Evolutionary conservation across 1,140 invertebrate genomes (phyloP), one percentile per base, ranked within the genome.

Genomic region (Leptoteleia sp.): DNA sequence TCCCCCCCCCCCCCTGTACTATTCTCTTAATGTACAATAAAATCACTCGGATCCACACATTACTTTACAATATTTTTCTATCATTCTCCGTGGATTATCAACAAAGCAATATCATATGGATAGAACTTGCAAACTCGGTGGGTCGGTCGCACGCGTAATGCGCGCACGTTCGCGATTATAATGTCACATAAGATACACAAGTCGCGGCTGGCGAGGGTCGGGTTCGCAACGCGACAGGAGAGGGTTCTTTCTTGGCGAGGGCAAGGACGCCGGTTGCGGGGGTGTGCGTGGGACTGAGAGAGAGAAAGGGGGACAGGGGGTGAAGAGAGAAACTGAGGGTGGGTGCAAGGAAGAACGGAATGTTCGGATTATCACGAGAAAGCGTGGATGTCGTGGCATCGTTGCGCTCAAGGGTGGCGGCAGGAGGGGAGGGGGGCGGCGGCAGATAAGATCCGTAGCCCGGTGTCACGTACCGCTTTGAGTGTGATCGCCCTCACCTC

Each of bases 401-500:
- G 35, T 40, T n/a, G 50, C 40, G 47, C 40, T 45, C 38, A 48
- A 43, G 72, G 80, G 79, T 65, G 70, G 59, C 70, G 62, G 76
- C 62, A 84, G 82, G 82, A 71, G 81, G 79, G 70, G 72, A 45
- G n/a, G n/a, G n/a, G n/a, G n/a, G n/a, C n/a, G n/a, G 54, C 68
- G 76, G 68, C 77, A 86, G 87, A 89, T 89, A 89, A 89, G 87
- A 86, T 84, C 79, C 79, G 79, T 81, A 68, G 75, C 76, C 83
- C 76, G 80, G 81, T 83, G 86, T 89, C 87, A 88, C 87, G 87
- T 89, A 80, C 78, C 78, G 78, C 76, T 85, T 89, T 87, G 80
- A 88, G 82, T 84, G 82, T 84, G 85, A 88, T 86, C 82, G 75
- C 82, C 80, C 72, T 65, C 70, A 75, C 72, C 59, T 67, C 76